phyloP scores from a whole-genome alignment of 2,113 vertebrate genomes.

The Sialia sialis region DNA sequence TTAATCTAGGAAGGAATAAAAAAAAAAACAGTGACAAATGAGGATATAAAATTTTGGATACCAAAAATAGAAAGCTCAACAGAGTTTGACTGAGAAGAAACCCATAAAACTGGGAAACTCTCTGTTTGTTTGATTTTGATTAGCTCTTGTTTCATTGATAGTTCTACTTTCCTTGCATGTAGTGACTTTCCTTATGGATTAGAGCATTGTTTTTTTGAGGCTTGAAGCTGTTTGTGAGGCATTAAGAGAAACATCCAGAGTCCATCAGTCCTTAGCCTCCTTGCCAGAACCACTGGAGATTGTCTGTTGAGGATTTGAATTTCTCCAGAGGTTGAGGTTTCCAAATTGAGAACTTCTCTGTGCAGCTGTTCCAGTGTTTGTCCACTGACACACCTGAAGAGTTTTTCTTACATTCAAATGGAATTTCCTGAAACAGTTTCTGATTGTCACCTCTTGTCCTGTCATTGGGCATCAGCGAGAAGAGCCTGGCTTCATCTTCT shows the following conservation, averaged over 20 bases:
- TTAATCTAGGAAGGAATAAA: not conserved
- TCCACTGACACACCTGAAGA: too few species aligned
- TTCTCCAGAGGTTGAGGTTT: not conserved
- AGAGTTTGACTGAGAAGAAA: not conserved
- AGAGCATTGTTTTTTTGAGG: not conserved
- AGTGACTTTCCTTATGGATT: not conserved
- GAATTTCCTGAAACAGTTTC: not conserved
- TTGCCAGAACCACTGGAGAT: not conserved
- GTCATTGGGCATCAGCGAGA: not conserved
- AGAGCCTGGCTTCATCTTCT: not conserved
- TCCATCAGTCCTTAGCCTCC: not conserved
- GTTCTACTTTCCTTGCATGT: not conserved
- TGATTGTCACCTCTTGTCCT: not conserved
- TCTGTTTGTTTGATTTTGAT: not conserved
- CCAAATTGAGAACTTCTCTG: not conserved
- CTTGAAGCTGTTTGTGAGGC: not conserved
- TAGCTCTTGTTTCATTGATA: not conserved
- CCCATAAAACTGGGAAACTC: not conserved
- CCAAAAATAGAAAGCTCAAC: not conserved
- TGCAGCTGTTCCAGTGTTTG: not conserved
- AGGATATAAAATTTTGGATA: not conserved
- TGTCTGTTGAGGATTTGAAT: not conserved
- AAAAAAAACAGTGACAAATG: not conserved
- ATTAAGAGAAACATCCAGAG: not conserved
- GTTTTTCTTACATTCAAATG: not conserved